Base-by-base conservation (phyloP, 2,888 invertebrate species). In the Acanthosepion pharaonis region DNA sequence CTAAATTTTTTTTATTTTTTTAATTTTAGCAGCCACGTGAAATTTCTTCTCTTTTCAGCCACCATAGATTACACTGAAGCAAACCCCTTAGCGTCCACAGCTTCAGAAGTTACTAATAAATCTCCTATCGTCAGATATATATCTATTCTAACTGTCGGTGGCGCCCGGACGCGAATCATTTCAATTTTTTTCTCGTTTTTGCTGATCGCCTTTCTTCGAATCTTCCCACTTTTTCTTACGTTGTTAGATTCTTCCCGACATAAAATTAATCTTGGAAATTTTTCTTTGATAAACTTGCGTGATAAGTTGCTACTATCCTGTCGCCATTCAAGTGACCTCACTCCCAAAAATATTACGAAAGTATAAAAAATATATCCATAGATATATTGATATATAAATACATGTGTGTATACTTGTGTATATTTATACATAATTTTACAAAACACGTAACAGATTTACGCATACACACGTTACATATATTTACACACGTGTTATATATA, bases 151-250 rank as follows among this genome's bases (percentile, higher is more conserved):
- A 78, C n/a, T 11, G 78, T 78, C 78, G 78, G 78, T 78, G n/a
- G n/a, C 78, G 78, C 78, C 78, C 78, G 78, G 78, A 78, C 78
- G n/a, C 78, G 78, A 78, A 78, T 78, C n/a, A 78, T 78, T 78
- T 78, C 78, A 78, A n/a, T 33, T 78, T 78, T 78, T 78, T n/a
- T n/a, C 33, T 8, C 78, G 3, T 42, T 78, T 78, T 78, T n/a
- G 4, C n/a, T n/a, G n/a, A 33, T 78, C 78, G 78, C 23, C 23
- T 78, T 33, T 78, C 78, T 78, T 78, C 78, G n/a, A 78, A n/a
- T 78, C 78, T n/a, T n/a, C n/a, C 78, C n/a, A 78, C 78, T 78
- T n/a, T 33, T 78, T 78, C n/a, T 78, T 78, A n/a, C n/a, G n/a
- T 78, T 78, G 78, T 11, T 78, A 78, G 78, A 78, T 78, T 78